phyloP scores from a whole-genome alignment of 2,797 vertebrate genomes.

The Diceros bicornis region DNA sequence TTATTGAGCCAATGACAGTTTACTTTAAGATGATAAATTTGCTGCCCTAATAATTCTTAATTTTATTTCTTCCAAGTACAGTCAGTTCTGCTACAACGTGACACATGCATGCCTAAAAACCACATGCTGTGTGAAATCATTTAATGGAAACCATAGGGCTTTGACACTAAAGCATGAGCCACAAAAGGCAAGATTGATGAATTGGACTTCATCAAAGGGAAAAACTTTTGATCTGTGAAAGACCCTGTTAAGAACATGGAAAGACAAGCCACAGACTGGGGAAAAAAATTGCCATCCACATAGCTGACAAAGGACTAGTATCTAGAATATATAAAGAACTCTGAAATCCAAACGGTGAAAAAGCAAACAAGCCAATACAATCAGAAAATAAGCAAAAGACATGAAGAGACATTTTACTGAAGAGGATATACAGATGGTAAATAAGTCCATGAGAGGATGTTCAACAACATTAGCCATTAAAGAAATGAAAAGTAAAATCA shows the following conservation, averaged over 20 bases:
- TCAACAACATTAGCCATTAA: neutral
- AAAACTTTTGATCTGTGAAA: neutral
- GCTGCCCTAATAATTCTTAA: neutral
- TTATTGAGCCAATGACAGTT: neutral
- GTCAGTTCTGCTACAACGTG: neutral
- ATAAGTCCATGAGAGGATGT: neutral
- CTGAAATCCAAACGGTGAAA: neutral
- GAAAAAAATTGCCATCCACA: neutral
- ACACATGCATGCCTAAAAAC: neutral
- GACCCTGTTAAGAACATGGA: neutral
- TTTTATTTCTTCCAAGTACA: neutral
- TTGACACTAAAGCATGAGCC: neutral
- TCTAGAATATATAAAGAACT: conserved; percentile 31
- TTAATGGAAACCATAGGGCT: neutral
- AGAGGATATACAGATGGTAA: neutral
- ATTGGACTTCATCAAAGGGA: neutral
- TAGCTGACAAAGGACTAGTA: neutral
- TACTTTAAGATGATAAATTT: conserved; percentile 30
- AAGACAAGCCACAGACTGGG: neutral
- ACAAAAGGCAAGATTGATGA: neutral
- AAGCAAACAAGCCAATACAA: neutral
- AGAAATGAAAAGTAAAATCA: neutral
- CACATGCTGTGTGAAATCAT: neutral
- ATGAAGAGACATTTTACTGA: neutral
- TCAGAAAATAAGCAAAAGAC: neutral